These are phyloP conservation scores for Chalcosyrphus nemorum DNA, from an alignment of 2,888 invertebrate genomes.

Conservation along the genomic window DNA sequence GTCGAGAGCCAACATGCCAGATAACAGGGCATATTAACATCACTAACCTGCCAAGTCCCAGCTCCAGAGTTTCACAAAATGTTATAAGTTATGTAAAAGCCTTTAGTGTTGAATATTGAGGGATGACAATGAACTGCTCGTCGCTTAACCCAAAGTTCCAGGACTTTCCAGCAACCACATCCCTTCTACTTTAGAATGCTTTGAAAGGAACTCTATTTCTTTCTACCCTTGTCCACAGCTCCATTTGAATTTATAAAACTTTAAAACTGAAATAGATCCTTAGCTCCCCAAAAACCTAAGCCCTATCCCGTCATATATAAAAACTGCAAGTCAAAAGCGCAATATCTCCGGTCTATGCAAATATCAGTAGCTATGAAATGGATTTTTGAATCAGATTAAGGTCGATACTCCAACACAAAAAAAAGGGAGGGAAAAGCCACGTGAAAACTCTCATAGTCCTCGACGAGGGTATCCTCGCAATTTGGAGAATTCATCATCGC, in stretches of 20 bases:
- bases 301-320: neutral
- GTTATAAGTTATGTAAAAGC: no score
- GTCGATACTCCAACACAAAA: neutral
- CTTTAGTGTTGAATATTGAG: no score
- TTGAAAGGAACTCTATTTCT: no score
- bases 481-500: neutral
- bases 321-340: constrained; percentile 10
- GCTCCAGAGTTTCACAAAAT: no score
- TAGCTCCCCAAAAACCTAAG: neutral
- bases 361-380: neutral
- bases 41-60: no score
- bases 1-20: no score
- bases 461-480: neutral
- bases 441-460: neutral
- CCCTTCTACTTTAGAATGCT: no score
- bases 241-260: neutral
- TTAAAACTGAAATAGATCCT: neutral
- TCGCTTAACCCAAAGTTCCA: no score
- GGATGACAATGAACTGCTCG: no score
- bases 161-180: no score
- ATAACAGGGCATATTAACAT: no score
- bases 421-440: neutral
- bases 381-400: constrained; percentile 17
- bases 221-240: no score
- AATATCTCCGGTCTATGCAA: neutral